A percentile compares a stretch with the other conserved stretches of the same genome.
These are phyloP conservation scores for Periphyllus acericola DNA, from an alignment of 2,888 invertebrate species.

Conservation along the genomic window DNA sequence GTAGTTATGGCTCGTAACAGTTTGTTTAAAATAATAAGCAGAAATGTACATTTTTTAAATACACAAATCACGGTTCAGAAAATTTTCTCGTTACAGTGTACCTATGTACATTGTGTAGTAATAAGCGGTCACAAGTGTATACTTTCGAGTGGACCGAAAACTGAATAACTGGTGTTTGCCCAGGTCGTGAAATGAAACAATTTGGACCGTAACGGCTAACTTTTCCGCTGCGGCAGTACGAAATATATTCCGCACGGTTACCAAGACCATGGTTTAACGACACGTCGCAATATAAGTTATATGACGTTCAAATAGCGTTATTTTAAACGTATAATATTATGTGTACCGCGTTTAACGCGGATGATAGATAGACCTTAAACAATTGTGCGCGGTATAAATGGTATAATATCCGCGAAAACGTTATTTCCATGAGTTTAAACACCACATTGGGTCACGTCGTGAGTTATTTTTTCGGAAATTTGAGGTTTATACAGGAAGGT, in stretches of 20 bases:
- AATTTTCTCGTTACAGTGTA: not conserved
- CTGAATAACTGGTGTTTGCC: not conserved
- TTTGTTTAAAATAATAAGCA: not conserved
- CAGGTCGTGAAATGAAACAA: not conserved
- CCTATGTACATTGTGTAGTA: not conserved
- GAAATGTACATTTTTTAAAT: not conserved
- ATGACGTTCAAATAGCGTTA: not conserved
- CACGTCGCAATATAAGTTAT: not conserved
- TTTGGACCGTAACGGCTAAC: not conserved
- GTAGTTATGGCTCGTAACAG: no score
- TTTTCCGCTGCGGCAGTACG: not conserved
- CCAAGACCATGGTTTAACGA: not conserved
- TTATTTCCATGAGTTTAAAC: not conserved
- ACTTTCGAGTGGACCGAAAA: not conserved
- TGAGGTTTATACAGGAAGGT: not conserved
- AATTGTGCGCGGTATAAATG: not conserved
- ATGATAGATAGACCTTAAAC: not conserved
- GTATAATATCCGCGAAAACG: not conserved
- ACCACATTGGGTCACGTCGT: not conserved
- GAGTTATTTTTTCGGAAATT: constrained; percentile 5
- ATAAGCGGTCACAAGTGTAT: not conserved
- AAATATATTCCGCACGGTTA: not conserved
- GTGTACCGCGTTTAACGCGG: not conserved
- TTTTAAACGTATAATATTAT: not conserved
- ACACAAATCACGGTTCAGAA: not conserved